A percentile compares a stretch with the other conserved stretches of the same genome.
phyloP scores from a whole-genome alignment of 30 jellyfish, hydroid and myxozoan species.

The Nemopilema nomurai region DNA sequence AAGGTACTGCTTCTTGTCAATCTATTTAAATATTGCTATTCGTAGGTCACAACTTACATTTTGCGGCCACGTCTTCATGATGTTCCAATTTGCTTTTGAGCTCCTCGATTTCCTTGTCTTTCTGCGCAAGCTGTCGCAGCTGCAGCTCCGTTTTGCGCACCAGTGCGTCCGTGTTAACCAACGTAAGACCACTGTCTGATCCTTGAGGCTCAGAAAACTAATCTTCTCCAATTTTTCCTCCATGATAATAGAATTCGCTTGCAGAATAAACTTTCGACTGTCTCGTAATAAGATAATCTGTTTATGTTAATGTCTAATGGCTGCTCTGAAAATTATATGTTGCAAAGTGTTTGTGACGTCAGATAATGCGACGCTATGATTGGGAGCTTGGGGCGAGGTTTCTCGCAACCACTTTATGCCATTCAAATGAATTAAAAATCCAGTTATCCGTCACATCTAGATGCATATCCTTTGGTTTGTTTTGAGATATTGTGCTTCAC shows the following conservation, averaged over 20 bases:
- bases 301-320: background rate
- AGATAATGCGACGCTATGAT: background rate
- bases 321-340: background rate
- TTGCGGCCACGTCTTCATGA: background rate
- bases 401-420: too few species aligned
- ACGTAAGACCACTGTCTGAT: slow-evolving; percentile 33
- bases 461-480: too few species aligned
- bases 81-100: background rate
- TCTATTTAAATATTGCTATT: too few species aligned
- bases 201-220: slow-evolving; percentile 11
- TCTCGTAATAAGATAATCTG: background rate
- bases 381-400: background rate
- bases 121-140: background rate
- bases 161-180: slow-evolving; percentile 30
- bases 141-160: slow-evolving; percentile 19
- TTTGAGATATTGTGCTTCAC: too few species aligned
- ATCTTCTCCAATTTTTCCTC: background rate
- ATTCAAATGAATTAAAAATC: too few species aligned
- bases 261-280: background rate
- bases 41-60: background rate
- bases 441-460: too few species aligned
- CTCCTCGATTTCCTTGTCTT: background rate
- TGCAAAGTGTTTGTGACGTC: background rate
- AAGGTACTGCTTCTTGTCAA: too few species aligned
- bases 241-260: background rate